Conservation (phyloP, 2,888 invertebrate species). For the Leptopilina myrica region DNA sequence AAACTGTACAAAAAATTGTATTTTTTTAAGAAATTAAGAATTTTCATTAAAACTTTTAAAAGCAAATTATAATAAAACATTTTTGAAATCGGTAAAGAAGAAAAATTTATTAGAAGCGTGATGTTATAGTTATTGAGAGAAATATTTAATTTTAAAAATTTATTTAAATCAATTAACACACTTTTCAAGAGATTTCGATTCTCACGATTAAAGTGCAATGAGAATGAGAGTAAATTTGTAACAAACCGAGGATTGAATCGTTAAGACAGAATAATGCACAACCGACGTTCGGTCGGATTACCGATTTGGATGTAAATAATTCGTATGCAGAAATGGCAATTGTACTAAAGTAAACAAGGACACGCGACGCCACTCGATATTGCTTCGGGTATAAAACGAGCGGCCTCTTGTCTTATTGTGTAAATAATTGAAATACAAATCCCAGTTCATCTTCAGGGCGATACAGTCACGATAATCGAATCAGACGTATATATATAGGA, state of each 20-base stretch:
- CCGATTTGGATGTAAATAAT: constrained; percentile 46
- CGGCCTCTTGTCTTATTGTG: constrained; percentile 64
- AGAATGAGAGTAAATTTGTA: neutral
- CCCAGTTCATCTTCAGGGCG: constrained; percentile 61
- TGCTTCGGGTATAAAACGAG: constrained; percentile 49
- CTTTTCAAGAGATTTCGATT: neutral
- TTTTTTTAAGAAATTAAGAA: too few relatives aligned
- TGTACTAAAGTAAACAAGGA: constrained; percentile 67
- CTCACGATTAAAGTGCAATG: constrained; percentile 11
- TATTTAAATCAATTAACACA: too few relatives aligned
- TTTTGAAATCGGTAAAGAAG: too few relatives aligned
- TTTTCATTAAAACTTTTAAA: too few relatives aligned
- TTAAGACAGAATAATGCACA: constrained; percentile 67
- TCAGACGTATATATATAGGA: constrained; percentile 60
- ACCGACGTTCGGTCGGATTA: constrained; percentile 65
- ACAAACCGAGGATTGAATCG: constrained; percentile 48
- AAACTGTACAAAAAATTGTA: too few relatives aligned
- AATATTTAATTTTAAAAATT: too few relatives aligned
- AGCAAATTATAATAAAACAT: too few relatives aligned
- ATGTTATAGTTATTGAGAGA: too few relatives aligned
- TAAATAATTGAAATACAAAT: constrained; percentile 77
- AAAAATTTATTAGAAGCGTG: too few relatives aligned
- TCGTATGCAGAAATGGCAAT: constrained; percentile 33
- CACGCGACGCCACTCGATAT: constrained; percentile 74
- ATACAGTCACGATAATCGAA: constrained; percentile 66